Base-by-base conservation (phyloP, 2,888 invertebrate species). In the Gortyna flavago region DNA sequence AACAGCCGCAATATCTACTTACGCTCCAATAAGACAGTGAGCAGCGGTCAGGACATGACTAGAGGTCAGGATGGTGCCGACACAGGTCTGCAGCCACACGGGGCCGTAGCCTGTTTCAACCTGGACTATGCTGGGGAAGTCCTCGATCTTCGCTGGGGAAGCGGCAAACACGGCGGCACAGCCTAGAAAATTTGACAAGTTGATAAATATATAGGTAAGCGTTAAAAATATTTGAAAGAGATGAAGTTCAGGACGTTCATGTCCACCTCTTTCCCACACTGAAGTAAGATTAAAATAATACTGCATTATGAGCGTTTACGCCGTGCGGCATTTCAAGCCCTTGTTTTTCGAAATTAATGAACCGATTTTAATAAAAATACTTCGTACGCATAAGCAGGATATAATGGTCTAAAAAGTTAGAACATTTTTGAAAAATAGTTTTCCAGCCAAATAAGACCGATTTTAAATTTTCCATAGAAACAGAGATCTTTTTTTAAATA, bases 61-160 rank as follows among this genome's bases (percentile, higher is more conserved):
- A 13, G 32, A 35, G 48, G 85, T 90, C 41, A 89, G 7, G 18
- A 89, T 29, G 38, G 13, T 71, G 1, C 85, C 89, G 0, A 81
- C 86, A 61, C 89, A 89, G 16, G 79, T 82, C 64, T 89, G 89
- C 5, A 83, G 21, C 89, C 89, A 89, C 2, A 81, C 18, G 9
- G 54, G 44, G 0, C 80, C 75, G 16, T 65, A 25, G 11, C 83
- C 74, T n/a, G 71, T 72, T 62, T 90, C 89, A 18, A 84, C 95
- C 94, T 90, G 96, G 75, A 95, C 92, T 74, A 90, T 89, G 77
- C 93, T 93, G 72, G 90, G 90, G 72, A 83, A 87, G 38, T 75
- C 74, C 18, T 90, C 83, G 54, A 90, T 88, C n/a, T 67, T 79
- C 0, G 90, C 85, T 0, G 80, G 82, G 0, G 51, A 21, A 1